Conservation (phyloP, 2,797 vertebrate species). For the Sylvia borin region DNA sequence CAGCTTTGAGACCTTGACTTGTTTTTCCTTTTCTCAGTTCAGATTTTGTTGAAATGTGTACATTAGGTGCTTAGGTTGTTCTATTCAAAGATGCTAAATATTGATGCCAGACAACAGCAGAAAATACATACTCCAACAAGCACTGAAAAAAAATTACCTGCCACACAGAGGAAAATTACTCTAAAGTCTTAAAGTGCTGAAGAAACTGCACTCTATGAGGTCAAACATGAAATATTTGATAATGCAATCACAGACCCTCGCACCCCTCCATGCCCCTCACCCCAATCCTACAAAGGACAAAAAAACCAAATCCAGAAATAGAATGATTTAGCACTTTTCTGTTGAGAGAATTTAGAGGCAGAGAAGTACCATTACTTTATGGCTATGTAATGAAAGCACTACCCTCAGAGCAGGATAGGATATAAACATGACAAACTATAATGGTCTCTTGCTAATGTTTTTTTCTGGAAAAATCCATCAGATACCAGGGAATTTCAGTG, state of each 20-base stretch:
- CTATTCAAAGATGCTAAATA: not conserved
- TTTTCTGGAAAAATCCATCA: not conserved
- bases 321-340: not conserved
- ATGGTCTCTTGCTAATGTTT: not conserved
- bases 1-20: not conserved
- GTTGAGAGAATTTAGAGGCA: not conserved
- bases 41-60: not conserved
- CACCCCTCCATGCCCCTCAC: not conserved
- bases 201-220: not conserved
- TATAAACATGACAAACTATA: not conserved
- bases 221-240: not conserved
- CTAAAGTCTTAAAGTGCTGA: not conserved
- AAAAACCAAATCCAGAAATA: not conserved
- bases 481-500: not conserved
- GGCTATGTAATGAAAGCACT: not conserved
- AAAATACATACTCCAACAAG: not conserved
- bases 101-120: not conserved
- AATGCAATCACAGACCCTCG: not conserved
- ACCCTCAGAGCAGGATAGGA: not conserved
- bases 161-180: not conserved
- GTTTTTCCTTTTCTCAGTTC: not conserved
- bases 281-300: not conserved
- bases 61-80: not conserved
- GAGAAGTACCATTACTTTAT: not conserved
- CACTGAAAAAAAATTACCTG: not conserved